phyloP scores from a whole-genome alignment of 37 sponge, comb jelly and placozoan species.

The Cladorhizidae sp. region DNA sequence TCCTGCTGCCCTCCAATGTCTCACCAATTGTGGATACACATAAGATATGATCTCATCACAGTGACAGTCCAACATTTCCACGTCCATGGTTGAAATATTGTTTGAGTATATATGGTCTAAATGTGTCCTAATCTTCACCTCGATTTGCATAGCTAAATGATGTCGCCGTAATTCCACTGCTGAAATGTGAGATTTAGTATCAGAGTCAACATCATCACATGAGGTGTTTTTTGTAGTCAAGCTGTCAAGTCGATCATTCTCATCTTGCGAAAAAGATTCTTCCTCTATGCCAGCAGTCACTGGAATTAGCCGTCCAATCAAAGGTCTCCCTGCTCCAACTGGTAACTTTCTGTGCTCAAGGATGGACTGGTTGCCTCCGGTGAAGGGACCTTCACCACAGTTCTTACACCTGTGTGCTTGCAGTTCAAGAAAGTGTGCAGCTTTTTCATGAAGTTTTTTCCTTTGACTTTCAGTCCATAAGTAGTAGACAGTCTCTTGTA shows the following conservation, averaged over 20 bases:
- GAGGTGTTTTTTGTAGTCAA: background rate
- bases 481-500: conserved; percentile 83
- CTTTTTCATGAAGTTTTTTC: conserved; percentile 71
- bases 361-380: conserved; percentile 10
- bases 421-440: conserved; percentile 75
- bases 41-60: conserved; percentile 78
- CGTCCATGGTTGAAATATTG: background rate
- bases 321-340: background rate
- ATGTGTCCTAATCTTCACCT: background rate
- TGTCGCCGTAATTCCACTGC: too few species aligned
- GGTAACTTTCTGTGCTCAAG: background rate
- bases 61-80: conserved; percentile 68
- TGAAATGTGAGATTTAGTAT: too few species aligned
- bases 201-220: too few species aligned
- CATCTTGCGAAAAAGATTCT: background rate
- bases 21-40: conserved; percentile 89
- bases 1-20: conserved; percentile 84
- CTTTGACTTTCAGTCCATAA: conserved; percentile 82
- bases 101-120: background rate
- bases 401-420: conserved; percentile 87
- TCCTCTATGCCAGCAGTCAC: background rate
- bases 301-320: background rate
- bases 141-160: too few species aligned
- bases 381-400: conserved; percentile 88
- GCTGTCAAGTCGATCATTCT: background rate